Base-by-base conservation (phyloP, 2,888 invertebrate genomes). In the Caenorhabditis virilis region DNA sequence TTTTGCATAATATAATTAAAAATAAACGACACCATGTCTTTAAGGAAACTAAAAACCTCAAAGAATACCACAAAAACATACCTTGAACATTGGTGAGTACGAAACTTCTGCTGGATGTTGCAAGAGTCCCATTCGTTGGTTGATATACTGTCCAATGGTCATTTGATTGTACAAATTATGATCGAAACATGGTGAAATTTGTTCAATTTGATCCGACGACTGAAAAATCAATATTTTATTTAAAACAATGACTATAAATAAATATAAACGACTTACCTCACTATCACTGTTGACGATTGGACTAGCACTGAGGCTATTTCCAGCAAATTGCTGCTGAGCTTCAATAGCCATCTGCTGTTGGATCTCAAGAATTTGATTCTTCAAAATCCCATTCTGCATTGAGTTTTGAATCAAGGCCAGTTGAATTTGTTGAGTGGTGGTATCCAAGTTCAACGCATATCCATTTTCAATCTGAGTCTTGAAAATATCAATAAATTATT, bases 1-100 rank as follows among this genome's bases (percentile, higher is more conserved):
- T 30, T 30, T 30, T 30, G 6, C 30, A 30, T 30, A n/a, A n/a
- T n/a, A n/a, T n/a, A n/a, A n/a, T n/a, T n/a, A n/a, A n/a, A n/a
- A n/a, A n/a, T n/a, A n/a, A n/a, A n/a, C n/a, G n/a, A n/a, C n/a
- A n/a, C n/a, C n/a, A n/a, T n/a, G n/a, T n/a, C n/a, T n/a, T n/a
- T n/a, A n/a, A n/a, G n/a, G n/a, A n/a, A n/a, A n/a, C n/a, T n/a
- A n/a, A n/a, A n/a, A n/a, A n/a, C n/a, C n/a, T n/a, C n/a, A n/a
- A n/a, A n/a, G n/a, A n/a, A n/a, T n/a, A 16, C 38, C 16, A 38
- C n/a, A 20, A 42, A 18, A 42, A 23, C 20, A 9, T 30, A 45
- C 45, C 30, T 45, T 45, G 30, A 45, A 45, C n/a, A 30, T 26
- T 30, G 45, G 45, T n/a, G n/a, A n/a, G n/a, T n/a, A n/a, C n/a